phyloP scores from a whole-genome alignment of 2,888 invertebrate species.

The Tetragnatha montana region DNA sequence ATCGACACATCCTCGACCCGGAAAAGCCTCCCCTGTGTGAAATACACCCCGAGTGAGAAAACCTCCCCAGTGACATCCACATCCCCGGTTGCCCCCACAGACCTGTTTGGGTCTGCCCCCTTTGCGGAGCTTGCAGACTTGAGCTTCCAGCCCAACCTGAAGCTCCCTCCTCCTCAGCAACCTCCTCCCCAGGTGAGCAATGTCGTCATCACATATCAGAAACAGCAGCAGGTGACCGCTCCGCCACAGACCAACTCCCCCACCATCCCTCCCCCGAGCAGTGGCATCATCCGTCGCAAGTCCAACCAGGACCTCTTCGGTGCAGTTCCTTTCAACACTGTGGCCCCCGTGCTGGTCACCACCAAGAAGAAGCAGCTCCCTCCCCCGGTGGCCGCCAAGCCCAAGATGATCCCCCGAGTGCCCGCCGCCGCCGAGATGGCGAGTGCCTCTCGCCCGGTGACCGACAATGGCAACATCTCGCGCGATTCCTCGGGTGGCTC shows the following conservation, averaged over 20 bases:
- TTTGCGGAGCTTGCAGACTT: slow-evolving; percentile 67
- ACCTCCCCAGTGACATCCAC: slow-evolving; percentile 38
- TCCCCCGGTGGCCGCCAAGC: slow-evolving; percentile 56
- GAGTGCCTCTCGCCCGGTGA: slow-evolving; percentile 20
- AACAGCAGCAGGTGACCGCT: slow-evolving; percentile 15
- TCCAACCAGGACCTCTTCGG: slow-evolving; percentile 74
- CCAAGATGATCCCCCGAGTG: slow-evolving; percentile 18
- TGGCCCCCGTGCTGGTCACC: slow-evolving; percentile 68
- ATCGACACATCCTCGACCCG: slow-evolving; percentile 34
- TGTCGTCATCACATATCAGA: slow-evolving; percentile 59
- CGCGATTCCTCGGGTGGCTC: slow-evolving; percentile 71
- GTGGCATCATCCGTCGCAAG: slow-evolving; percentile 46
- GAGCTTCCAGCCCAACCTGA: slow-evolving; percentile 19
- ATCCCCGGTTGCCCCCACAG: slow-evolving; percentile 45
- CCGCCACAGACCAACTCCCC: slow-evolving; percentile 12
- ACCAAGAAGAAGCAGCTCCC: slow-evolving; percentile 30
- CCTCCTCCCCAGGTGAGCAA: slow-evolving; percentile 52
- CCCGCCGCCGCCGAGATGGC: slow-evolving; percentile 11
- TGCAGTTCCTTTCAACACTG: slow-evolving; percentile 73
- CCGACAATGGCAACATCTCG: slow-evolving; percentile 67
- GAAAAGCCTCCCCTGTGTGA: slow-evolving; percentile 56
- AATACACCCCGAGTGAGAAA: slow-evolving; percentile 56
- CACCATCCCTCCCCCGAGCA: slow-evolving; percentile 41
- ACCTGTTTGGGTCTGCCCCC: slow-evolving; percentile 72
- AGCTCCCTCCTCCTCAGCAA: slow-evolving; percentile 6